Percentiles rank a stretch among this genome's conserved stretches.
These are phyloP conservation scores for Dicentrarchus labrax DNA, from an alignment of 2,113 vertebrate genomes.

Conservation along the genomic window DNA sequence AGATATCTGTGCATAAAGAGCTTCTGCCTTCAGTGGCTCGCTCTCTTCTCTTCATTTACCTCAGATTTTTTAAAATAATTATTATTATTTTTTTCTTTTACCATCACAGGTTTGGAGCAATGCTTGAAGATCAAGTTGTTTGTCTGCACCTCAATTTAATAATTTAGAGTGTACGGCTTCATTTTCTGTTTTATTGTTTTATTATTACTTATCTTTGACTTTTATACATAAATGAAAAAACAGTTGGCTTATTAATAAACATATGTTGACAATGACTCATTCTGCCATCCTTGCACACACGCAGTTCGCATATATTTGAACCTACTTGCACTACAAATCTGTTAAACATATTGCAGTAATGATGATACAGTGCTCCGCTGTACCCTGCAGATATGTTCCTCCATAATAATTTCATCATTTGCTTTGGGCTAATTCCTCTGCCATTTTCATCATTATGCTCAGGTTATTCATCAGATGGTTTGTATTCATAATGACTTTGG, in stretches of 20 bases:
- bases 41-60: background rate
- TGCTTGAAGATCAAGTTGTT: background rate
- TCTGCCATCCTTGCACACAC: background rate
- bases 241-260: slow-evolving; percentile 45
- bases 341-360: slow-evolving; percentile 28
- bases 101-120: background rate
- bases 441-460: slow-evolving; percentile 36
- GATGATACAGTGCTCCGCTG: slow-evolving; percentile 12
- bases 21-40: background rate
- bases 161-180: background rate
- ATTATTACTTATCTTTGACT: slow-evolving; percentile 20
- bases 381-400: slow-evolving; percentile 9
- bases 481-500: slow-evolving; percentile 39
- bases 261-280: slow-evolving; percentile 8
- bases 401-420: slow-evolving; percentile 20
- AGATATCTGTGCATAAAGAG: slow-evolving; percentile 14
- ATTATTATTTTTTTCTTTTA: background rate
- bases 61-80: background rate
- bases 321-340: slow-evolving; percentile 18
- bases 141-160: background rate
- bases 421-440: slow-evolving; percentile 37
- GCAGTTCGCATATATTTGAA: slow-evolving; percentile 11
- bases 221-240: slow-evolving; percentile 41
- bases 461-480: slow-evolving; percentile 43
- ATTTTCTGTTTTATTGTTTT: slow-evolving; percentile 1